These are phyloP conservation scores for Saguinus imperator DNA, from an alignment of 2,113 vertebrate species.

Conservation along the genomic window DNA sequence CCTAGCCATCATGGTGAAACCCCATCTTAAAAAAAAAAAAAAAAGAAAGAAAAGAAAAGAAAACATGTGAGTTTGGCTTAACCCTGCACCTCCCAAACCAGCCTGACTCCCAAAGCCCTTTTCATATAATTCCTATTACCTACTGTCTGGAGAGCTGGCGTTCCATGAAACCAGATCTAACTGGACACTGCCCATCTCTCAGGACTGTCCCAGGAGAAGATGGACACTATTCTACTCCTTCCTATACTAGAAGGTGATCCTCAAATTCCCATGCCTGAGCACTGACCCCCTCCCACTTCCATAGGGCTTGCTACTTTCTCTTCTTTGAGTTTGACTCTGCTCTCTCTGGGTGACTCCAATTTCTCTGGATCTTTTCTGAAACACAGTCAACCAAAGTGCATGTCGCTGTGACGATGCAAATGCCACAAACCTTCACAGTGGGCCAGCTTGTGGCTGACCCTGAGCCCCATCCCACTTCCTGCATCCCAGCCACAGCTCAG, in stretches of 20 bases:
- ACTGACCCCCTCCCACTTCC: not conserved
- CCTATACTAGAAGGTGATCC: not conserved
- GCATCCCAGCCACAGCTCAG: not conserved
- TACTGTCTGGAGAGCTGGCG: not conserved
- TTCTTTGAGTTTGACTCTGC: not conserved
- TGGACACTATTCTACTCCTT: not conserved
- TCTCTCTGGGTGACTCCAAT: not conserved
- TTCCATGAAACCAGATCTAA: not conserved
- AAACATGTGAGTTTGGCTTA: not conserved
- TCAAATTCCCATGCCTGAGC: accelerated
- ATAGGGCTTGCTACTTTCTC: not conserved
- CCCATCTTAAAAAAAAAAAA: no score
- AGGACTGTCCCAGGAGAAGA: not conserved
- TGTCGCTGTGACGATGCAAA: accelerated
- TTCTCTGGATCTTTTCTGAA: not conserved
- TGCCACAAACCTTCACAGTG: not conserved
- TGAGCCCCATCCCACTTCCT: not conserved
- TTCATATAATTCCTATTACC: not conserved
- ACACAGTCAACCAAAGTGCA: not conserved
- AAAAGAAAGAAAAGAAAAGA: no score
- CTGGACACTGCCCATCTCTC: accelerated
- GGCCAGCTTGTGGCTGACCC: accelerated
- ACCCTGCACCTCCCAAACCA: not conserved
- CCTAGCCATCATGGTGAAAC: no score
- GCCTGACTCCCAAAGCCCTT: not conserved